Base-by-base conservation (phyloP, 1,140 invertebrate genomes). In the Maniola jurtina region DNA sequence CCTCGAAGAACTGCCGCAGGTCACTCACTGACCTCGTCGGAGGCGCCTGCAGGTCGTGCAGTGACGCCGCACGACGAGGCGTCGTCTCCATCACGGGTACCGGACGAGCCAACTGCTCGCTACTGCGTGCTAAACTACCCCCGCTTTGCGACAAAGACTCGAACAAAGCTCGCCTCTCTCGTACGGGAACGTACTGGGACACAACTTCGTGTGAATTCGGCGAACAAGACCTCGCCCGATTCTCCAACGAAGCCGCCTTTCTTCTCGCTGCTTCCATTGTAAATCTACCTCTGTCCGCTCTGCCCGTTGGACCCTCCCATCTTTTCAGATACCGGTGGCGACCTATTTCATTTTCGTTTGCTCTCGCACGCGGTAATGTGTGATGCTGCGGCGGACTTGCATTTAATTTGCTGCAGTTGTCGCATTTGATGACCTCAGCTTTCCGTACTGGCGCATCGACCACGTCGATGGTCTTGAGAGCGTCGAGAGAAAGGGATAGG, bases 1-100 rank as follows among this genome's bases (percentile, higher is more conserved):
- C 86, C 63, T 90, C 88, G 78, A 90, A 90, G 78, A 88, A 90
- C 71, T 90, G 88, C 13, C 88, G 73, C 64, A 90, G 71, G 62
- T 90, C 88, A 64, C 86, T 88, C 40, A 90, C 88, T 14, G 88
- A 90, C 14, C 88, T 76, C 61, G 84, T 83, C 60, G 88, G 88
- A 48, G 88, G 88, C 45, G 86, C 86, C 57, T 88, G 86, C 35
- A 90, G 72, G 70, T 90, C 86, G 65, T 90, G 88, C 25, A 90
- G 65, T 13, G 88, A 90, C 7, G 88, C 80, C 0, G 88, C 88
- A 0, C 88, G 80, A 2, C 88, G 71, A 33, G 88, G 88, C 13
- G 85, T 81, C 59, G 78, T 79, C 68, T 83, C 79, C 10, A 76
- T 36, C 11, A 75, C 72, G 15, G 66, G 54, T 45, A 73, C 68